Conservation (phyloP, 1,140 invertebrate species). For the Helicorthomorpha holstii region DNA sequence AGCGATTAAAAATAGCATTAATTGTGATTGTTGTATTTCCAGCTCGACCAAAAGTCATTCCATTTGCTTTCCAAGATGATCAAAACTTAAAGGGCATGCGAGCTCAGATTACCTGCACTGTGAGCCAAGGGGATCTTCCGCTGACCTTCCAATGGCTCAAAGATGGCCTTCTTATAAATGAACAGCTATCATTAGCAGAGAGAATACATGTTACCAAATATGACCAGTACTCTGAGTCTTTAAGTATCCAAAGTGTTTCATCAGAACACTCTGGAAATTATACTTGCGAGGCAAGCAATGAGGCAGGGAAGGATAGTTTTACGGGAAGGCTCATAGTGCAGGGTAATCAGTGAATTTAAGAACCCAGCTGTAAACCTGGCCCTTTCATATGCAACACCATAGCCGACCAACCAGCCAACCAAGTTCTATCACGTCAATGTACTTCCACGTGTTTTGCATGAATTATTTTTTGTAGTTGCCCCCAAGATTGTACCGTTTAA, state of each 20-base stretch:
- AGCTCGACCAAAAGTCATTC: slow-evolving; percentile 31
- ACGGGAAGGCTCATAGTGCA: slow-evolving; percentile 11
- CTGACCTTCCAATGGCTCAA: too few relatives aligned
- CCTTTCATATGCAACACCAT: not conserved
- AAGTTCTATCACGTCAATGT: not conserved
- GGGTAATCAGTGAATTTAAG: slow-evolving; percentile 1
- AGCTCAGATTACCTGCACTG: slow-evolving; percentile 63
- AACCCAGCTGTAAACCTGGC: not conserved
- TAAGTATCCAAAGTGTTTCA: slow-evolving; percentile 14
- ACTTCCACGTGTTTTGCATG: not conserved
- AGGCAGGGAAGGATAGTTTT: slow-evolving; percentile 10
- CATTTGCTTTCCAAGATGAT: slow-evolving; percentile 33
- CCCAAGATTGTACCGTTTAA: not conserved
- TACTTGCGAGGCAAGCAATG: slow-evolving; percentile 19
- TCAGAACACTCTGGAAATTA: slow-evolving; percentile 19
- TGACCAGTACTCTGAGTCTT: slow-evolving; percentile 5
- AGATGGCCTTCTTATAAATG: too few relatives aligned
- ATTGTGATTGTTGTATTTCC: slow-evolving; percentile 17
- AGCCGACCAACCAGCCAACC: not conserved
- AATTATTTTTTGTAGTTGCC: not conserved
- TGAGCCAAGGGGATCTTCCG: slow-evolving; percentile 83
- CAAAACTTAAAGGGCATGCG: slow-evolving; percentile 26
- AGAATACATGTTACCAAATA: not conserved
- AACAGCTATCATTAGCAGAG: too few relatives aligned
- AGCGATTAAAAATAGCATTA: too few relatives aligned